Percentiles rank a stretch among this genome's conserved stretches.
phyloP scores from a whole-genome alignment of 2,797 vertebrate genomes.

The Okamejei kenojei region DNA sequence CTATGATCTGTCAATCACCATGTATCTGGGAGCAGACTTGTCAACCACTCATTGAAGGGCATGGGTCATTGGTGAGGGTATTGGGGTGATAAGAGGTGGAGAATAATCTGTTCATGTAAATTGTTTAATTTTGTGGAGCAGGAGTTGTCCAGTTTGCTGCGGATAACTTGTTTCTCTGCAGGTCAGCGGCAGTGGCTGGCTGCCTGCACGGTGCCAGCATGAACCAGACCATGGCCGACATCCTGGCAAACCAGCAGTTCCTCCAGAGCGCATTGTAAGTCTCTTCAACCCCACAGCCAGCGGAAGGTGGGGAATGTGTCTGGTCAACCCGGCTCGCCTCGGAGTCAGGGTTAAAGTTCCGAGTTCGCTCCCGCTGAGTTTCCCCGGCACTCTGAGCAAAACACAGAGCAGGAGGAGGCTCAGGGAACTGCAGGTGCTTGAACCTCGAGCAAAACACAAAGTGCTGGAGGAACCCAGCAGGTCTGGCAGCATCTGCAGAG shows the following conservation, averaged over 20 bases:
- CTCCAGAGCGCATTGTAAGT: conserved; percentile 50
- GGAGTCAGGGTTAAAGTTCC: not conserved
- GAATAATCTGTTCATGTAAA: not conserved
- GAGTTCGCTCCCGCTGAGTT: too few species aligned
- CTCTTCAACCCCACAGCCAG: not conserved
- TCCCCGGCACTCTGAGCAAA: too few species aligned
- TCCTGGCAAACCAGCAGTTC: conserved; percentile 42
- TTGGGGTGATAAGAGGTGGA: not conserved
- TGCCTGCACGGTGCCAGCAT: not conserved
- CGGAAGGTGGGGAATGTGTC: too few species aligned
- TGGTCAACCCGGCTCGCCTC: not conserved
- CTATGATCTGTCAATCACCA: not conserved
- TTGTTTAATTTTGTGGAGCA: not conserved
- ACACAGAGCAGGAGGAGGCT: too few species aligned
- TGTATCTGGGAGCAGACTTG: not conserved
- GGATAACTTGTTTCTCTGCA: not conserved
- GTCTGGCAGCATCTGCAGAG: too few species aligned
- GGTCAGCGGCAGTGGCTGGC: not conserved
- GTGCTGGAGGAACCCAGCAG: too few species aligned
- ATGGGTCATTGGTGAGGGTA: not conserved
- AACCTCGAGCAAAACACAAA: too few species aligned
- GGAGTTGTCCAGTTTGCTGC: not conserved
- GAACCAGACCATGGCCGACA: conserved; percentile 41
- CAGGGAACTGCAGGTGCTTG: too few species aligned
- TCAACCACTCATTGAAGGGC: not conserved